Evolutionary conservation across 2,113 vertebrate species (phyloP), one percentile per base, ranked within the genome.

Genomic region (Prolemur simus): DNA sequence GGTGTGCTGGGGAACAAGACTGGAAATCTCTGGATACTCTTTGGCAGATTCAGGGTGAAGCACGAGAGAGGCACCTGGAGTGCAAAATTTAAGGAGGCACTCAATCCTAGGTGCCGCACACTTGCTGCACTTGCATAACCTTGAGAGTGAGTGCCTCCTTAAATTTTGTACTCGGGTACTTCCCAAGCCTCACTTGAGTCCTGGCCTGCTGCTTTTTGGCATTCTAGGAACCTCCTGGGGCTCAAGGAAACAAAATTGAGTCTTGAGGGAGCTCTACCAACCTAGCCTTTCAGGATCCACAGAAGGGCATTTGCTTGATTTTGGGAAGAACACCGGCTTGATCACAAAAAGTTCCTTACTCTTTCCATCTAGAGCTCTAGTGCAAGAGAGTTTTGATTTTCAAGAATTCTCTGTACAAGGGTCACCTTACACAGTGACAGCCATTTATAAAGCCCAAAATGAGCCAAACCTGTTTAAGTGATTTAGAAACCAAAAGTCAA

Each of bases 401-500:
- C 87, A 73, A n/a, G 29, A 95, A 54, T 71, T 90, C 42, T 96
- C 58, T 81, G 32, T 20, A 63, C 96, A 91, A 89, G 63, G 60
- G 34, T 18, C 8, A 14, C 6, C 63, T 54, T 47, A 64, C 12
- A 52, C 25, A 95, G 21, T 27, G 81, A 89, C 66, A 80, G 60
- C 18, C 42, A 85, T 90, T 96, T 95, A 91, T 68, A 91, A 97
- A 94, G n/a, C 12, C 42, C 45, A 85, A 66, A 66, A 74, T 69
- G 64, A 96, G 34, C 39, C 68, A 71, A 87, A 95, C 87, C 63
- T 94, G 71, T 39, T 93, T 74, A 86, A 91, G 39, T 23, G 45
- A 69, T 89, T 82, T 54, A 96, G 89, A 97, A 96, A 95, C 32
- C 10, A 81, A 89, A 93, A 58, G 80, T 52, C 45, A 84, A 14